These are phyloP conservation scores for Scaptomyza cyrtandrae DNA, from an alignment of 2,888 invertebrate species.

Conservation along the genomic window DNA sequence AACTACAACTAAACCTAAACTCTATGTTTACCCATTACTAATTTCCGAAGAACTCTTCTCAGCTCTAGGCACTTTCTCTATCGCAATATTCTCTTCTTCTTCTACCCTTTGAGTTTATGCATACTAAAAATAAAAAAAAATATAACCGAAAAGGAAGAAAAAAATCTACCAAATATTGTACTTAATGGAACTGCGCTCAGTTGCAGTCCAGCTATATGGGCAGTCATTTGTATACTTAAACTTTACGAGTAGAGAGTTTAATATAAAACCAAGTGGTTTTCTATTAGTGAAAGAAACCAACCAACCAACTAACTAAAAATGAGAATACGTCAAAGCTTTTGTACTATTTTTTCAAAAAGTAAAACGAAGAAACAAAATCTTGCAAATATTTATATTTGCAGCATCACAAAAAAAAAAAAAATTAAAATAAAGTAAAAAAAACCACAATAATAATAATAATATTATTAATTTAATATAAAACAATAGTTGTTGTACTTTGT, in stretches of 20 bases:
- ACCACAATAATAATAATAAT: conserved; percentile 11
- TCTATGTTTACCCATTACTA: conserved; percentile 53
- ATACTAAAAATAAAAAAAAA: conserved; percentile 48
- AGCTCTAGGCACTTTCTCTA: conserved; percentile 52
- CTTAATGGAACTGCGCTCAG: conserved; percentile 63
- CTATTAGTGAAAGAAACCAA: conserved; percentile 54
- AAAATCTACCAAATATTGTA: conserved; percentile 60
- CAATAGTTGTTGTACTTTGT: conserved; percentile 80
- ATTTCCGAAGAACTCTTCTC: conserved; percentile 53
- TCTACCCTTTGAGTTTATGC: conserved; percentile 64
- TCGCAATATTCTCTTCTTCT: conserved; percentile 50
- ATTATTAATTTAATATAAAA: conserved; percentile 24
- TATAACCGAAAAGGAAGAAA: conserved; percentile 31
- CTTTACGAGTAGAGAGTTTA: conserved; percentile 51
- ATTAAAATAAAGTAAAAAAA: too few species aligned
- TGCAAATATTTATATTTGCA: conserved; percentile 54
- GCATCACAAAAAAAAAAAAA: conserved; percentile 34
- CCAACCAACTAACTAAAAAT: conserved; percentile 56
- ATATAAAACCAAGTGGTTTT: conserved; percentile 45
- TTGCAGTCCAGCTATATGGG: conserved; percentile 83
- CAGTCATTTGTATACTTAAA: conserved; percentile 79
- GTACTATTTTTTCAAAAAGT: conserved; percentile 78
- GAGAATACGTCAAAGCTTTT: conserved; percentile 76
- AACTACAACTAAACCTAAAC: conserved; percentile 46
- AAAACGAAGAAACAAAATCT: conserved; percentile 44